Evolutionary conservation across 2,113 vertebrate genomes (phyloP), one percentile per base, ranked within the genome.

Genomic region (Chauna torquata): DNA sequence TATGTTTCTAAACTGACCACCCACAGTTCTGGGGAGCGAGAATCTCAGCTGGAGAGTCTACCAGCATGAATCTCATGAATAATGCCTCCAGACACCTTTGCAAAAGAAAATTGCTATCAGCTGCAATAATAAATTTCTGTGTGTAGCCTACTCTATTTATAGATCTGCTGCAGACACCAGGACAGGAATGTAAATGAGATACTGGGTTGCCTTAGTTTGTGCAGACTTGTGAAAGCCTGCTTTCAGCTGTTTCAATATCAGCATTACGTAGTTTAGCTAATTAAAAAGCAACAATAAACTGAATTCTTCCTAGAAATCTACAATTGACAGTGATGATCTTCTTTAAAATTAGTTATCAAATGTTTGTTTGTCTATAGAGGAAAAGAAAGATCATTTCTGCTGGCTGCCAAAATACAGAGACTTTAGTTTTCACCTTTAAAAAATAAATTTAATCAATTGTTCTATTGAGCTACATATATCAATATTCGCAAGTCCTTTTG

Each of bases 91-190:
- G 95, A 96, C 92, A 95, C 71, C 96, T 96, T 88, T 92, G 92
- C 93, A 96, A 95, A 95, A 88, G 84, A 95, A 97, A 97, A 97
- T 94, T 90, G 83, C 94, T 91, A 59, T 96, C 89, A 93, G 90
- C 81, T 87, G 95, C 94, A 97, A 97, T 86, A 97, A 90, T 96
- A 95, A 92, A 97, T 97, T 93, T 93, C 95, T 97, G 11, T 92
- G 86, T 95, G 94, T 93, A 96, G 90, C 44, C 62, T 90, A 13
- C 96, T 96, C 97, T 98, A 96, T 97, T 97, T 96, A 97, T 94
- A 98, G 97, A 44, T 72, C 47, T 75, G 38, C 55, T 91, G 81
- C 66, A 72, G 90, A 85, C 66, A 82, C 72, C 59, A 70, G 23
- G 61, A 84, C 79, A 84, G 47, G 81, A 97, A 97, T 94, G 85